phyloP scores from a whole-genome alignment of 2,797 vertebrate species.

The Oreochromis mossambicus region DNA sequence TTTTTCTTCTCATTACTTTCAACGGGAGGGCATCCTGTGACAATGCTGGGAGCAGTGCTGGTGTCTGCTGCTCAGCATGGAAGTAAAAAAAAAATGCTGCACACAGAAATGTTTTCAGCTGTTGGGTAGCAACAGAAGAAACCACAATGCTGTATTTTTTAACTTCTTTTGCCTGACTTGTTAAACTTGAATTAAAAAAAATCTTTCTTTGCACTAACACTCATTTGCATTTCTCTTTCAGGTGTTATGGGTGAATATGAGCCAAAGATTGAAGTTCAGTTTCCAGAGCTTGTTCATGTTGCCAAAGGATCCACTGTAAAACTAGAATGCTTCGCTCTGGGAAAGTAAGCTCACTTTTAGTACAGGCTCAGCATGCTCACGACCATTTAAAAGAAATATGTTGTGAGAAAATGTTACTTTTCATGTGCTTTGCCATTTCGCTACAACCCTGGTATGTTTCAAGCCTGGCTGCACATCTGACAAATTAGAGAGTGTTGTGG shows the following conservation, averaged over 20 bases:
- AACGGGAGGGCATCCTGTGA: background rate
- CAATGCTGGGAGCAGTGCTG: slow-evolving; percentile 1
- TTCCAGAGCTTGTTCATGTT: slow-evolving; percentile 89
- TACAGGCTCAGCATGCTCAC: background rate
- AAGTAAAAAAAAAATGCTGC: slow-evolving; percentile 20
- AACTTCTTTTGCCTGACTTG: background rate
- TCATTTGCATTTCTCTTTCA: slow-evolving; percentile 64
- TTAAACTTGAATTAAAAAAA: background rate
- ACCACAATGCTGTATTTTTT: background rate
- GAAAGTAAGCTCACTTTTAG: slow-evolving; percentile 86
- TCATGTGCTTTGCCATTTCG: slow-evolving; percentile 8
- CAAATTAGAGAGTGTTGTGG: background rate
- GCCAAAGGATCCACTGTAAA: slow-evolving; percentile 91
- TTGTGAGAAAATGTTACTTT: slow-evolving; percentile 1
- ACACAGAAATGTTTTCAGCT: slow-evolving; percentile 13
- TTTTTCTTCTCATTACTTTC: slow-evolving; percentile 31
- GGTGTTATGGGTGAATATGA: slow-evolving; percentile 99
- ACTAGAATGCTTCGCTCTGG: slow-evolving; percentile 95
- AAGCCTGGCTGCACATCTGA: background rate
- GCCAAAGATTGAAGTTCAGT: slow-evolving; percentile 98
- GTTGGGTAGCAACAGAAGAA: background rate
- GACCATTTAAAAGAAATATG: slow-evolving; percentile 1
- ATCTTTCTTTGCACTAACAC: background rate
- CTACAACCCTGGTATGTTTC: slow-evolving; percentile 13
- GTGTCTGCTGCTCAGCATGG: background rate